phyloP scores from a whole-genome alignment of 2,113 vertebrate species.

The Microtus ochrogaster region DNA sequence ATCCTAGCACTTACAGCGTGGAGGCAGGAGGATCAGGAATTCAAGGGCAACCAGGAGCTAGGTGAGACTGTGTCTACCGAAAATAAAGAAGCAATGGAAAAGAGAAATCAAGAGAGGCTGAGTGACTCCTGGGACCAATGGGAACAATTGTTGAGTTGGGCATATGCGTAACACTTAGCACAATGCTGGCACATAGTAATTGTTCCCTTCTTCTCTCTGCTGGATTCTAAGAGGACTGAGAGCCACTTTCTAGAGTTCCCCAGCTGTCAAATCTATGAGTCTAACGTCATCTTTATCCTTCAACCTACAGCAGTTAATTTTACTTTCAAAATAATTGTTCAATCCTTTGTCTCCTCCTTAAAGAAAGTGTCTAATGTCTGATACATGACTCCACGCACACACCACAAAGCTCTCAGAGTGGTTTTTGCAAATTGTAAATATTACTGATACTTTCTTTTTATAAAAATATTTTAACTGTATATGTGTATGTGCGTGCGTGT shows the following conservation, averaged over 20 bases:
- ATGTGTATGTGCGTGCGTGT: background rate
- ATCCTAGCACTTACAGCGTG: background rate
- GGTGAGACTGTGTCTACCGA: too few relatives aligned
- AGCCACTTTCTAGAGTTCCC: background rate
- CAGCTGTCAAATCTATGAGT: background rate
- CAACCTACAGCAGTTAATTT: background rate
- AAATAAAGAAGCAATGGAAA: background rate
- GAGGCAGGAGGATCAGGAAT: background rate
- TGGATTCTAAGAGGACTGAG: background rate
- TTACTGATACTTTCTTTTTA: background rate
- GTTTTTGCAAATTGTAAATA: background rate
- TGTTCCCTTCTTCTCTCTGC: background rate
- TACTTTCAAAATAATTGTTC: background rate
- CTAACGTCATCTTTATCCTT: background rate
- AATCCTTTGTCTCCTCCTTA: background rate
- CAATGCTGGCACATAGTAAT: background rate
- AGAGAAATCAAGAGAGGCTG: background rate
- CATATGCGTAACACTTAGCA: background rate
- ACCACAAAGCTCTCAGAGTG: background rate
- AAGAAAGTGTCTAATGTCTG: slow-evolving; percentile 5
- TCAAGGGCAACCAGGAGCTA: background rate
- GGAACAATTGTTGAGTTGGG: background rate
- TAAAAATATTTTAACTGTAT: background rate
- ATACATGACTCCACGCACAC: background rate
- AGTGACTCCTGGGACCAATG: background rate